Evolutionary conservation across 2,888 invertebrate genomes (phyloP).

Genomic region (Reticulitermes lucifugus): DNA sequence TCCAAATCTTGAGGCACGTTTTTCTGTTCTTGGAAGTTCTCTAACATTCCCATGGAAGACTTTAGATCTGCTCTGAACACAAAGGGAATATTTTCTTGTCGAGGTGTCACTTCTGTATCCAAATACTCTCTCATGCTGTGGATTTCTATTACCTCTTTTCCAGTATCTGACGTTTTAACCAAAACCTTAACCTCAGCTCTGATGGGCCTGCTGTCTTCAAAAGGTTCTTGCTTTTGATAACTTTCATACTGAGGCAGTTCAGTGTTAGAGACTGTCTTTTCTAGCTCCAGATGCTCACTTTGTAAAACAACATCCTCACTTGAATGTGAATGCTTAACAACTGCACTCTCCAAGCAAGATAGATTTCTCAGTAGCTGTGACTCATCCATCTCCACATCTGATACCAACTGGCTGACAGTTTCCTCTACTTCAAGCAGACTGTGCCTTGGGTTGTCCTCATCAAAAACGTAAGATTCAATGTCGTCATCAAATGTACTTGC

Average conservation of each 20-base stretch:
- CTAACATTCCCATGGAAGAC: too few relatives aligned
- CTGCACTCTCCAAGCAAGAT: not conserved
- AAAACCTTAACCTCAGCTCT: conserved; percentile 67
- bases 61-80: too few relatives aligned
- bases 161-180: conserved; percentile 65
- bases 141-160: conserved; percentile 67
- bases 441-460: not conserved
- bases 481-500: not conserved
- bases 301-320: not conserved
- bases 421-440: conserved; percentile 44
- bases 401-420: conserved; percentile 42
- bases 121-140: conserved; percentile 60
- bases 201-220: conserved; percentile 15
- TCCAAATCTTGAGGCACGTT: too few relatives aligned
- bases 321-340: too few relatives aligned
- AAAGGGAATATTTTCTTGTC: not conserved
- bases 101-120: conserved; percentile 41
- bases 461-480: not conserved
- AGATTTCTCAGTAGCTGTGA: not conserved
- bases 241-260: too few relatives aligned
- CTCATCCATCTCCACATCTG: conserved; percentile 47
- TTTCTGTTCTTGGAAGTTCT: too few relatives aligned
- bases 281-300: not conserved
- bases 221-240: too few relatives aligned
- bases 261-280: not conserved